Evolutionary conservation across 2,888 invertebrate species (phyloP).

Genomic region (Pachliopta kotzebuea): DNA sequence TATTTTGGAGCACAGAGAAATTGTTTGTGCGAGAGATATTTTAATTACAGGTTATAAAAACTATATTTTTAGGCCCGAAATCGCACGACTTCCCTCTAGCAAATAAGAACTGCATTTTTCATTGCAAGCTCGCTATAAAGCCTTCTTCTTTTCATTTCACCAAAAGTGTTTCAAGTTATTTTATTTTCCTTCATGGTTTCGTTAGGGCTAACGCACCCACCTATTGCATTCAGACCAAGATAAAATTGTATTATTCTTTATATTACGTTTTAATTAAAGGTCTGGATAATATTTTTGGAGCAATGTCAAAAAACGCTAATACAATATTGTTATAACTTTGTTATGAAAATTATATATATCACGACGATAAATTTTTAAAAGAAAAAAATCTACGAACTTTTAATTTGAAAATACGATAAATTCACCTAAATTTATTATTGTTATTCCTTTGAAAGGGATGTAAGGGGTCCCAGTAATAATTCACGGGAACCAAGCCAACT

Average conservation of each 20-base stretch:
- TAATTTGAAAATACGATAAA: too few species aligned
- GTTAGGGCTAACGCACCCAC: conserved; percentile 25
- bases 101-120: conserved; percentile 47
- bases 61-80: conserved; percentile 54
- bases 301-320: background rate
- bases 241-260: background rate
- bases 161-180: conserved; percentile 38
- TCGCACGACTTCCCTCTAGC: conserved; percentile 44
- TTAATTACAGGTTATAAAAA: conserved; percentile 57
- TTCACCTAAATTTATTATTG: too few species aligned
- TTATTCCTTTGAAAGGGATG: too few species aligned
- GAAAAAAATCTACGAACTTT: background rate
- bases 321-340: background rate
- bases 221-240: conserved; percentile 20
- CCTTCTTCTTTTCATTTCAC: conserved; percentile 43
- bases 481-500: too few species aligned
- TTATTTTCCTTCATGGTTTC: conserved; percentile 43
- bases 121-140: conserved; percentile 38
- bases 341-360: background rate
- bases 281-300: background rate
- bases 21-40: conserved; percentile 40
- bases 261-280: background rate
- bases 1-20: conserved; percentile 42
- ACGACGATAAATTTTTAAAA: background rate
- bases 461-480: too few species aligned